Evolutionary conservation across 2,888 invertebrate genomes (phyloP).

Genomic region (Ischnura elegans): DNA sequence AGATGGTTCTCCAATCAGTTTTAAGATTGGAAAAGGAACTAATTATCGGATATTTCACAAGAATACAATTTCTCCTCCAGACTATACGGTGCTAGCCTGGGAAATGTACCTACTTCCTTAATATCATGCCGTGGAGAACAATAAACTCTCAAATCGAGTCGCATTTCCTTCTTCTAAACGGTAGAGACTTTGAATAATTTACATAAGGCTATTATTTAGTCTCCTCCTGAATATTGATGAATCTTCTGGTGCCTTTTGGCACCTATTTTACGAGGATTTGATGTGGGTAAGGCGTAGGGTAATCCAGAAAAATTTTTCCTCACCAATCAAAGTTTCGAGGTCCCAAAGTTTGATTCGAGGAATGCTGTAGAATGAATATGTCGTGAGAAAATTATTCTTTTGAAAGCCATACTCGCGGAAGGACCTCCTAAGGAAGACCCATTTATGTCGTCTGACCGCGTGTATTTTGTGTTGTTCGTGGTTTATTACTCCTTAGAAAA

Average conservation of each 20-base stretch:
- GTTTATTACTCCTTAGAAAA: no score
- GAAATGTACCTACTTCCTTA: neutral
- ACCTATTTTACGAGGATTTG: no score
- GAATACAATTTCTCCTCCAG: neutral
- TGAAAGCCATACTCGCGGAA: no score
- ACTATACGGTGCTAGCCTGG: neutral
- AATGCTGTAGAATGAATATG: no score
- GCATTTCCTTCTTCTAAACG: neutral
- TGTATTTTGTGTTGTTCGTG: no score
- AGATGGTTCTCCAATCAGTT: neutral
- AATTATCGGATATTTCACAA: neutral
- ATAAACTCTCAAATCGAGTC: neutral
- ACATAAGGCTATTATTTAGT: neutral
- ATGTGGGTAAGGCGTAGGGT: no score
- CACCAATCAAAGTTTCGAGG: no score
- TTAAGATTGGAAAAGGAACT: neutral
- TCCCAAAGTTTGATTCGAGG: no score
- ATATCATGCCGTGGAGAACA: neutral
- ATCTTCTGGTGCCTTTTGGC: neutral
- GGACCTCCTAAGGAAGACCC: no score
- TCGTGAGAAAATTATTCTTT: no score
- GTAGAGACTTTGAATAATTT: neutral
- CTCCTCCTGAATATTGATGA: neutral
- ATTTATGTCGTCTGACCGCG: no score
- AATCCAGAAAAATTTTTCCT: no score